Percentiles rank a stretch among this genome's conserved stretches.
phyloP scores from a whole-genome alignment of 92 coral and sea anemone species.

The Parazoanthus atlanticus region DNA sequence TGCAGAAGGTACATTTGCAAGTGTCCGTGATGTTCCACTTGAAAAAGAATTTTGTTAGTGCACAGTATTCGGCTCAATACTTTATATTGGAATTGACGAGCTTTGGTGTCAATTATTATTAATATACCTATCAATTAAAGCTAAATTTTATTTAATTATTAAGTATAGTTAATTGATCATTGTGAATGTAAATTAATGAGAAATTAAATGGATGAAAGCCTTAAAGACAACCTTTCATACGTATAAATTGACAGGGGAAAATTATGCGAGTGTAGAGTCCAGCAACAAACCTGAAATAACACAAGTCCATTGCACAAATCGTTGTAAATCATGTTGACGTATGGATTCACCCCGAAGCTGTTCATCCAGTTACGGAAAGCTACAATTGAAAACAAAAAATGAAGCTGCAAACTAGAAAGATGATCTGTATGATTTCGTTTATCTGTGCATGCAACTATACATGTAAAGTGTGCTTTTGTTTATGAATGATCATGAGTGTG shows the following conservation, averaged over 20 bases:
- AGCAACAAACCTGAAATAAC: conserved; percentile 74
- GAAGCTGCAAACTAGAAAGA: not conserved
- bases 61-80: too few species aligned
- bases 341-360: conserved; percentile 92
- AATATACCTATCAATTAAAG: too few species aligned
- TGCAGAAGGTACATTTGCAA: too few species aligned
- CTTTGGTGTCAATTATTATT: too few species aligned
- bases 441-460: not conserved
- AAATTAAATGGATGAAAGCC: not conserved
- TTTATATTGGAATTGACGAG: too few species aligned
- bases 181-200: too few species aligned
- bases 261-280: not conserved
- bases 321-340: conserved; percentile 85
- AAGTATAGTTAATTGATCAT: too few species aligned
- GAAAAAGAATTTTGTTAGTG: too few species aligned
- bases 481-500: too few species aligned
- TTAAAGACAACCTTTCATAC: not conserved
- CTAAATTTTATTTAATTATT: too few species aligned
- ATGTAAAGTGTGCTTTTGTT: too few species aligned
- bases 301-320: conserved; percentile 88
- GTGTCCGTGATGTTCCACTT: too few species aligned
- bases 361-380: conserved; percentile 99
- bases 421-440: not conserved
- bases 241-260: not conserved
- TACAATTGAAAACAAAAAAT: conserved; percentile 32